Percentiles rank a stretch among this genome's conserved stretches.
phyloP scores from a whole-genome alignment of 2,113 vertebrate species.

The Microtus richardsoni region DNA sequence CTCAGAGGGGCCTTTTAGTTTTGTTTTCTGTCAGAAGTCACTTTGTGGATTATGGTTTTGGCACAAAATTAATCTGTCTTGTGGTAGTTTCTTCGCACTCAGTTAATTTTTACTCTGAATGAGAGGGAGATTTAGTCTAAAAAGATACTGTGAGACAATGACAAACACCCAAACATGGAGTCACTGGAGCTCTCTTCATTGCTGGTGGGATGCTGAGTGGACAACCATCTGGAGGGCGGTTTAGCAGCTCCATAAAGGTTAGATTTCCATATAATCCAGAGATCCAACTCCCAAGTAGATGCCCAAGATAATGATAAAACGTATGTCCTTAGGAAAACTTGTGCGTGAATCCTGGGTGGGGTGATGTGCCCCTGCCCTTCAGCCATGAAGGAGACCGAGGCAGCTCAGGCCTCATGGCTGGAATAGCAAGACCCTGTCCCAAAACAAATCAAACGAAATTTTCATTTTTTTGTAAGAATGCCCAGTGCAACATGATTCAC shows the following conservation, averaged over 20 bases:
- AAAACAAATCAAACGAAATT: background rate
- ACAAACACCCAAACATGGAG: background rate
- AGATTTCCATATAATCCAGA: background rate
- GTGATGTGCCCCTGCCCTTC: background rate
- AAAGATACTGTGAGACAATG: constrained; percentile 20
- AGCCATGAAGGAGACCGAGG: background rate
- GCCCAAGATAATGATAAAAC: background rate
- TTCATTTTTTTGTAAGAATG: background rate
- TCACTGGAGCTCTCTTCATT: background rate
- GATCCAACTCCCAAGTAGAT: background rate
- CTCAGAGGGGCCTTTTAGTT: background rate
- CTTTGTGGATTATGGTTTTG: background rate
- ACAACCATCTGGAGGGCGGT: background rate
- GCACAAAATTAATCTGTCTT: background rate
- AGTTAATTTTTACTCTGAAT: constrained; percentile 24
- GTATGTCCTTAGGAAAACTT: no score
- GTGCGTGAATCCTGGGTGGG: no score
- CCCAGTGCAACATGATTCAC: constrained; percentile 1
- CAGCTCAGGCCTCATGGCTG: background rate
- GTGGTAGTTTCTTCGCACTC: background rate
- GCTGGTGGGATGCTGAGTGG: background rate
- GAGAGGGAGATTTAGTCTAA: background rate
- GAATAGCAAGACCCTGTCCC: background rate
- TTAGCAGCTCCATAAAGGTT: background rate
- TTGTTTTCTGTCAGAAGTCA: background rate